Conservation (phyloP, 35 echinoderm and acorn worm genomes). For the Hemicentrotus pulcherrimus region DNA sequence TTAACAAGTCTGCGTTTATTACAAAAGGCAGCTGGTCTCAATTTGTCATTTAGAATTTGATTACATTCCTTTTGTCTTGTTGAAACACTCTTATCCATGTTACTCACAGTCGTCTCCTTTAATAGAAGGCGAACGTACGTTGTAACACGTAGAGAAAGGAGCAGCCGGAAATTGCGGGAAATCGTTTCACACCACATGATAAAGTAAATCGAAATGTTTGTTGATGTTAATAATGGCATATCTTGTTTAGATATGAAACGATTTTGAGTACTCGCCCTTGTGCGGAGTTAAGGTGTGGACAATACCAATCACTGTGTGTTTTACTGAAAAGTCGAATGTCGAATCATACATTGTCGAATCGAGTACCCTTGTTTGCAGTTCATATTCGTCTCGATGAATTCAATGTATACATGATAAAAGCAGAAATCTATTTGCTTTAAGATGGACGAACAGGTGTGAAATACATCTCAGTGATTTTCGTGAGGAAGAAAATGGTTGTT, state of each 20-base stretch:
- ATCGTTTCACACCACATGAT: neutral
- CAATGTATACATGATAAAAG: too few species aligned
- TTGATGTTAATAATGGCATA: neutral
- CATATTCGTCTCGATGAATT: too few species aligned
- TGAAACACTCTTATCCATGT: neutral
- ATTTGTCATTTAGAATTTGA: neutral
- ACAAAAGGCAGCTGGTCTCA: neutral
- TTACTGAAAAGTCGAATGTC: too few species aligned
- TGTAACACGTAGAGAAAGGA: neutral
- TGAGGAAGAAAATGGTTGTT: too few species aligned
- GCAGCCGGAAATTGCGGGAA: neutral
- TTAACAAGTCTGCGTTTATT: neutral
- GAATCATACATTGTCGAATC: too few species aligned
- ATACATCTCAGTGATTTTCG: too few species aligned
- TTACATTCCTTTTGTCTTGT: neutral
- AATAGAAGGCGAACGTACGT: neutral
- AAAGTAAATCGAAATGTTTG: neutral
- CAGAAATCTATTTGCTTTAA: too few species aligned
- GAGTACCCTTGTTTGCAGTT: too few species aligned
- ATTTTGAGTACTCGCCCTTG: neutral
- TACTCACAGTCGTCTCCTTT: neutral
- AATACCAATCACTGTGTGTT: too few species aligned
- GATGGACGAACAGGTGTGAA: too few species aligned
- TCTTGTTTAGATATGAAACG: neutral
- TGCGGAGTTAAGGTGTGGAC: neutral